A percentile compares a stretch with the other conserved stretches of the same genome.
Conservation (phyloP, 1,140 invertebrate genomes). For the Belonocnema kinseyi region DNA sequence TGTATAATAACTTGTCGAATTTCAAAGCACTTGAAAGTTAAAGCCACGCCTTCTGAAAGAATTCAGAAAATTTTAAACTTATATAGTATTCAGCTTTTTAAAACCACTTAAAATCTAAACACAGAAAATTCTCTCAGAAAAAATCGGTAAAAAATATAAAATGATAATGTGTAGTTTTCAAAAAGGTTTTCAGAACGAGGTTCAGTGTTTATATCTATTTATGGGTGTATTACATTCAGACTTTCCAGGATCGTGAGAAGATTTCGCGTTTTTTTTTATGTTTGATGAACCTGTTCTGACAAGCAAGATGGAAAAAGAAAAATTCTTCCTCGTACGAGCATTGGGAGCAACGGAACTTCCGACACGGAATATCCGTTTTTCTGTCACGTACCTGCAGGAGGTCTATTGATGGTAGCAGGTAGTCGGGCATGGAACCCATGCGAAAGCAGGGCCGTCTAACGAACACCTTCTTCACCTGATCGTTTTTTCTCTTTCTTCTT, state of each 20-base stretch:
- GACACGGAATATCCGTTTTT: slow-evolving; percentile 69
- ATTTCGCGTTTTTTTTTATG: slow-evolving; percentile 28
- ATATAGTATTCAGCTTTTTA: too few species aligned
- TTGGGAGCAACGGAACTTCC: slow-evolving; percentile 67
- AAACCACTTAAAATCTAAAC: too few species aligned
- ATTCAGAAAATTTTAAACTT: too few species aligned
- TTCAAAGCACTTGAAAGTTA: too few species aligned
- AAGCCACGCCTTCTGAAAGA: too few species aligned
- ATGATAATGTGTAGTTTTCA: slow-evolving; percentile 39
- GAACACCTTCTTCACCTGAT: neutral
- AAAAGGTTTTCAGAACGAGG: slow-evolving; percentile 22
- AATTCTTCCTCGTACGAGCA: slow-evolving; percentile 55
- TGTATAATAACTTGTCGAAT: too few species aligned
- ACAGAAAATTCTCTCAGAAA: neutral
- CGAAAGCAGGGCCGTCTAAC: slow-evolving; percentile 48
- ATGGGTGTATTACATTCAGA: slow-evolving; percentile 13
- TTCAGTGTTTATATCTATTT: slow-evolving; percentile 21
- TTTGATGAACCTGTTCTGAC: slow-evolving; percentile 23
- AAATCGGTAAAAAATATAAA: slow-evolving; percentile 9
- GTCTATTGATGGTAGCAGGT: slow-evolving; percentile 60
- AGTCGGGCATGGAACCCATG: slow-evolving; percentile 55
- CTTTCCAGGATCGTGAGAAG: slow-evolving; percentile 33
- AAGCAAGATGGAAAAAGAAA: slow-evolving; percentile 40
- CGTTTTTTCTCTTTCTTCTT: too few species aligned
- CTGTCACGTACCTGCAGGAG: slow-evolving; percentile 65